Evolutionary conservation across 2,797 vertebrate species (phyloP), one percentile per base, ranked within the genome.

Genomic region (Mus minutoides): DNA sequence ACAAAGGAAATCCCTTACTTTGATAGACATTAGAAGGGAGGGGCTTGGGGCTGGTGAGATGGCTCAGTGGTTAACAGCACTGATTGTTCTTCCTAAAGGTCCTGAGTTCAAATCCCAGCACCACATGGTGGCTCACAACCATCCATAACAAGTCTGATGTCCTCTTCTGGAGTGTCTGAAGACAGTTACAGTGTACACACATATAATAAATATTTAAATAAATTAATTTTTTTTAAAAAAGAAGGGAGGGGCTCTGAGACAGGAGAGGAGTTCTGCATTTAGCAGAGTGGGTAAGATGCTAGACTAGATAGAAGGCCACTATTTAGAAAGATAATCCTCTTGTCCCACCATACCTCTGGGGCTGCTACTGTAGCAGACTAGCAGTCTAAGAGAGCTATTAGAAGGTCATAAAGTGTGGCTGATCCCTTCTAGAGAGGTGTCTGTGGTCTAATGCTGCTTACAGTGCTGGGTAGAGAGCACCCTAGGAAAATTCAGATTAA

Each of bases 401-500:
- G 29, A 52, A 78, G 34, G 29, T n/a, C 6, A 49, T 34, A 64
- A 62, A 10, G 46, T 69, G 31, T 85, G 19, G 31, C 21, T 9
- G 62, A 31, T 69, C 62, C 12, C 31, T 34, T 86, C 19, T 46
- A 52, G 31, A n/a, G 31, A 52, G 62, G 19, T 34, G 17, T 84
- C 58, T 85, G 37, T 67, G 17, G 14, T 49, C 31, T 67, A 85
- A n/a, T 6, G 49, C 40, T 86, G 40, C 54, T n/a, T 88, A 46
- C n/a, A 88, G 40, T 92, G 90, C 69, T 79, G 19, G 54, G 46
- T 37, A 83, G 6, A 92, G 43, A 92, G 52, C 79, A 58, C 21
- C 92, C 60, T 64, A 94, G 76, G 24, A 77, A 60, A 90, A 87
- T 73, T 49, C 75, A 73, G 89, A 49, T 95, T 43, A 76, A 46